Conservation (phyloP, 1,140 invertebrate species). For the Neocloeon triangulifer region DNA sequence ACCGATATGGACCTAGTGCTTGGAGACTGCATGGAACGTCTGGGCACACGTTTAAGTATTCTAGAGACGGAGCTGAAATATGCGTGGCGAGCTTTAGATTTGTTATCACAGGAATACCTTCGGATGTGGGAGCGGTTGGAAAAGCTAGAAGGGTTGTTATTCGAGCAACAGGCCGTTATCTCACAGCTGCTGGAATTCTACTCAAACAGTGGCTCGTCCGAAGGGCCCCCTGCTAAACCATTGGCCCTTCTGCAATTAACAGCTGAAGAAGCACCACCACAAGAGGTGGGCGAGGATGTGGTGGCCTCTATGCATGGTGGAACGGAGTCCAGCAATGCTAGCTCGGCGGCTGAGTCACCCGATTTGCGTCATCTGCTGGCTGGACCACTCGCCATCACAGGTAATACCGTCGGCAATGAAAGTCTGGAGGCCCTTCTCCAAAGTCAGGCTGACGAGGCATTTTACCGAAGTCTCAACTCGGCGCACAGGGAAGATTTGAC, state of each 20-base stretch:
- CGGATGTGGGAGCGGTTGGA: constrained; percentile 86
- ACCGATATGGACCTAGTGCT: constrained; percentile 22
- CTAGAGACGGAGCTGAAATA: constrained; percentile 76
- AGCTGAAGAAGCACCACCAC: constrained; percentile 14
- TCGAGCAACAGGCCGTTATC: constrained; percentile 80
- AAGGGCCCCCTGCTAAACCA: constrained; percentile 15
- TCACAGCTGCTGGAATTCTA: constrained; percentile 67
- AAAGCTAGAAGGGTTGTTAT: constrained; percentile 68
- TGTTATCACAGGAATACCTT: constrained; percentile 76
- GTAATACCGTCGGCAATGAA: background rate
- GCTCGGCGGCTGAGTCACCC: constrained; percentile 2
- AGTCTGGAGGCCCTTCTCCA: background rate
- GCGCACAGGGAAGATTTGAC: constrained; percentile 60
- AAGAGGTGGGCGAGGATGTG: constrained; percentile 6
- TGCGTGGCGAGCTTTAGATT: constrained; percentile 73
- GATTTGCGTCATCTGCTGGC: background rate
- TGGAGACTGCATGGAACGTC: constrained; percentile 69
- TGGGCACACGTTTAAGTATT: constrained; percentile 60
- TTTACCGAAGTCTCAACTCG: constrained; percentile 69
- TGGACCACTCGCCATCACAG: background rate
- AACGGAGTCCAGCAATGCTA: constrained; percentile 14
- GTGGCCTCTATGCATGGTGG: constrained; percentile 3
- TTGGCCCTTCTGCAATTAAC: too few relatives aligned
- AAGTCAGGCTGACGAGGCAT: constrained; percentile 48
- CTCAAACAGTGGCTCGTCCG: constrained; percentile 15